Base-by-base conservation (phyloP, 1,140 invertebrate species). In the Drosophila virilis region DNA sequence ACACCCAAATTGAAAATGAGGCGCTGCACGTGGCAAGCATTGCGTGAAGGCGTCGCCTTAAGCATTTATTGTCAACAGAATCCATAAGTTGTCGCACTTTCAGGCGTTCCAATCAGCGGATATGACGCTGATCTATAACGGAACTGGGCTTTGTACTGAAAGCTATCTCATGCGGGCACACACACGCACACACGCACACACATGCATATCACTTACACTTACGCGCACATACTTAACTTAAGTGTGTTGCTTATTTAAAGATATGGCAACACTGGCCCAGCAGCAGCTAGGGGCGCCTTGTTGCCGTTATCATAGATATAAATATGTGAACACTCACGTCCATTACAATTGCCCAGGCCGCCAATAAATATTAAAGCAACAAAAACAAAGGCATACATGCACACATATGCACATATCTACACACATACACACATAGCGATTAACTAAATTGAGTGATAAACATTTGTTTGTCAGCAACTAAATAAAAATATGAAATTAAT, bases 331-430 rank as follows among this genome's bases (percentile, higher is more conserved):
- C 74, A 75, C 59, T 84, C 71, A 50, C 72, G n/a, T 64, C 50
- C 65, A 74, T 79, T 67, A 80, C 67, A 72, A 62, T 75, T 71
- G 55, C 67, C 50, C 38, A 66, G 68, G 46, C 45, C 66, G 65
- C 60, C 74, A 58, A 81, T 84, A 84, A 84, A 84, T 81, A 71
- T 61, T 78, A 77, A 75, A 69, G 68, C 60, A 69, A 61, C 59
- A 54, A 38, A 61, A 64, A 57, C 22, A 40, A 52, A 64, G 2
- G 48, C 8, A 51, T 8, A 12, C n/a, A 32, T 22, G 38, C 17
- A 17, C 2, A 17, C 17, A 17, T 17, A 17, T 17, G 17, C 12
- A 45, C 37, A 72, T 38, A 52, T 15, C 15, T 42, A 33, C 33
- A 67, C 22, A 67, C 22, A 52, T n/a, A 37, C 22, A 17, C 17